Evolutionary conservation across 1,140 invertebrate genomes (phyloP).

Genomic region (Sesamia nonagrioides): DNA sequence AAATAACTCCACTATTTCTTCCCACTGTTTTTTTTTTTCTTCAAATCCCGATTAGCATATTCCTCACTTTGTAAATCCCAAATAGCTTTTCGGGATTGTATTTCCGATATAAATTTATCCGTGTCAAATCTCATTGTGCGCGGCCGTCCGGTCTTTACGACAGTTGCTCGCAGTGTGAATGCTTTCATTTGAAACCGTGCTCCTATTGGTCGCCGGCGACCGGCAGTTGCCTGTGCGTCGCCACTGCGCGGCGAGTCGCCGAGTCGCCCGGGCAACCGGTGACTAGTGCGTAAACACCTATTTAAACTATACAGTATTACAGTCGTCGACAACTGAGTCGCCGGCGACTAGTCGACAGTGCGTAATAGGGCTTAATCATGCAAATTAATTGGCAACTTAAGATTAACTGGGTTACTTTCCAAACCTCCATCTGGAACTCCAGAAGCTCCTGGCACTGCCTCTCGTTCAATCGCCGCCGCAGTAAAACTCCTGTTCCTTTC

Average conservation of each 20-base stretch:
- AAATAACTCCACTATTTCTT: conserved; percentile 54
- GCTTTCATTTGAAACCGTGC: too few species aligned
- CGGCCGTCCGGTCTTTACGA: conserved; percentile 47
- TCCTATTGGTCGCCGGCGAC: conserved; percentile 51
- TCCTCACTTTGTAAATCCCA: conserved; percentile 54
- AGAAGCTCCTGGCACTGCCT: not conserved
- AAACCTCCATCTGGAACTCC: not conserved
- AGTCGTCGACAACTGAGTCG: too few species aligned
- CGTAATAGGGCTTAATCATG: not conserved
- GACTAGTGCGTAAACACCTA: too few species aligned
- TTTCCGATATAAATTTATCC: conserved; percentile 55
- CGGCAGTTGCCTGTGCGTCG: conserved; percentile 33
- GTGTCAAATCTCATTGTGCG: conserved; percentile 49
- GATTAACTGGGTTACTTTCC: not conserved
- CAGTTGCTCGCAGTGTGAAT: conserved; percentile 55
- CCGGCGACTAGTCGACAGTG: too few species aligned
- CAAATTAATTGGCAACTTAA: not conserved
- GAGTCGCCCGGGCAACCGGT: too few species aligned
- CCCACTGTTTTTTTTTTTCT: conserved; percentile 55
- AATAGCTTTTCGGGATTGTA: conserved; percentile 57
- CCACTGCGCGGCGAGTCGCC: too few species aligned
- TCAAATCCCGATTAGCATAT: conserved; percentile 56
- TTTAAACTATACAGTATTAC: too few species aligned
- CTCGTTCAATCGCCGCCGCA: not conserved
- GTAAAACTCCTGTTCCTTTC: too few species aligned